Evolutionary conservation across 1,140 invertebrate genomes (phyloP).

Genomic region (Heliothis subflexa): DNA sequence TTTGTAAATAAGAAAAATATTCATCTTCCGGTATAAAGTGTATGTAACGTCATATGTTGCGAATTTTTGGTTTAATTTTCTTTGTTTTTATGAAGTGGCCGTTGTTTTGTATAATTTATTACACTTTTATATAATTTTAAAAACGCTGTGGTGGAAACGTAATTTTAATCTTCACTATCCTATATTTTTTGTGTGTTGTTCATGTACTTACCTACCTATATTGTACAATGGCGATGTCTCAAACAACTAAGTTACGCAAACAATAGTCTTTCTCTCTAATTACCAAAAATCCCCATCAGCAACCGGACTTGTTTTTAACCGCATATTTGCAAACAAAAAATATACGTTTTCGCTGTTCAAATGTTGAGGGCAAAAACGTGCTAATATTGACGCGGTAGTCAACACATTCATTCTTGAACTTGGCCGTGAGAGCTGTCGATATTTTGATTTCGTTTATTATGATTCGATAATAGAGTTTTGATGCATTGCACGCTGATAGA

Average conservation of each 20-base stretch:
- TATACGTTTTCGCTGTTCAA: constrained; percentile 31
- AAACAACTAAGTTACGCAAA: background rate
- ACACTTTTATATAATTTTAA: background rate
- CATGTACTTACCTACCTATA: too few relatives aligned
- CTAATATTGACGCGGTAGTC: constrained; percentile 10
- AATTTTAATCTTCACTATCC: background rate
- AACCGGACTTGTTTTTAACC: constrained; percentile 52
- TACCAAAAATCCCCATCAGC: constrained; percentile 1
- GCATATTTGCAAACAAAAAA: constrained; percentile 65
- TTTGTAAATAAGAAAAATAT: constrained; percentile 5
- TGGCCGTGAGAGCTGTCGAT: background rate
- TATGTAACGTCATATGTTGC: background rate
- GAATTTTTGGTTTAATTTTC: background rate
- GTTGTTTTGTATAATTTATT: background rate
- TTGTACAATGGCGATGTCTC: too few relatives aligned
- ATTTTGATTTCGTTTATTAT: constrained; percentile 25
- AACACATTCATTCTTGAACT: background rate
- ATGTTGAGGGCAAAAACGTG: constrained; percentile 14
- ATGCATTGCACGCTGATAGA: background rate
- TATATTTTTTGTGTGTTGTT: too few relatives aligned
- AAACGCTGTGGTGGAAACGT: background rate
- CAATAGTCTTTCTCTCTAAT: background rate
- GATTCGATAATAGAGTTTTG: constrained; percentile 19
- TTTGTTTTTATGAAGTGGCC: background rate
- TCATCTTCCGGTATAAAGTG: background rate